These are phyloP conservation scores for Sturnira hondurensis DNA, from an alignment of 2,113 vertebrate species.

Conservation along the genomic window DNA sequence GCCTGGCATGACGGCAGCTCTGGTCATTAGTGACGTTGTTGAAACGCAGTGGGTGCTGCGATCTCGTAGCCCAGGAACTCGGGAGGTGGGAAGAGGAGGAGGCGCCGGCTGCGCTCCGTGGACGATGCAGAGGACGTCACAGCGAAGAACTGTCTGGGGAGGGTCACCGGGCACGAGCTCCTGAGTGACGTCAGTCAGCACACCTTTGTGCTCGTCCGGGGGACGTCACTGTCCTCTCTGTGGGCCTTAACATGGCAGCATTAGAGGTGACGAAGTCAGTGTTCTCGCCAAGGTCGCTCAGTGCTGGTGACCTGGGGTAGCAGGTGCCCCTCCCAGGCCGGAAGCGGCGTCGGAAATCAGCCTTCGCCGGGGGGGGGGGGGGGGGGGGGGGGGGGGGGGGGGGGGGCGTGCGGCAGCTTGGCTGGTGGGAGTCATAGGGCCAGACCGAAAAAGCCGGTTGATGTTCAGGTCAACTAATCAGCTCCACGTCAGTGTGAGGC, in stretches of 20 bases:
- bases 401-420: no score
- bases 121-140: not conserved
- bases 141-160: not conserved
- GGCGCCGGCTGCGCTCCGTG: no score
- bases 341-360: not conserved
- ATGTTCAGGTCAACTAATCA: not conserved
- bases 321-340: not conserved
- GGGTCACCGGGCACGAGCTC: not conserved
- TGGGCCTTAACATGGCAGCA: not conserved
- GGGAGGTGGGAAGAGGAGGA: not conserved
- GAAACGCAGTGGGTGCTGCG: not conserved
- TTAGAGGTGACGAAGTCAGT: not conserved
- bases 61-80: not conserved
- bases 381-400: no score
- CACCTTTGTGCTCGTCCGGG: not conserved
- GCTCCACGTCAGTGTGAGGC: not conserved
- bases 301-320: not conserved
- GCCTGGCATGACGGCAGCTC: not conserved
- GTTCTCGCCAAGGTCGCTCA: not conserved
- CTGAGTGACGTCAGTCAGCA: not conserved
- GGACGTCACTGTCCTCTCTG: not conserved
- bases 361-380: no score
- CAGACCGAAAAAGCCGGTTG: not conserved
- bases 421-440: not conserved
- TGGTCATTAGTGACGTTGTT: not conserved